These are phyloP conservation scores for Ochropleura plecta DNA, from an alignment of 2,888 invertebrate genomes.

Conservation along the genomic window DNA sequence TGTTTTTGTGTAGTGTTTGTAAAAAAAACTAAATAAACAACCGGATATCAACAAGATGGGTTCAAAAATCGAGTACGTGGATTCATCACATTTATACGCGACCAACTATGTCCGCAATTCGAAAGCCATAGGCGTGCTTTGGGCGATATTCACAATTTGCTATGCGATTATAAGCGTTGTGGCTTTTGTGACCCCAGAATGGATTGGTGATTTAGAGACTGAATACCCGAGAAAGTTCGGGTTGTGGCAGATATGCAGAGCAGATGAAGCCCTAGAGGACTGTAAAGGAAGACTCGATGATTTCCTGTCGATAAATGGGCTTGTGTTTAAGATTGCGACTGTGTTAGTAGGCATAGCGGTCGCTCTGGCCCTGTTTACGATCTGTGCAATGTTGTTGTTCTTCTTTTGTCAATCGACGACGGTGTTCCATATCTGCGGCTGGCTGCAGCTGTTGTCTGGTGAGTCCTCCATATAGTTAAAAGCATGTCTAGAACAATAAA, in stretches of 20 bases:
- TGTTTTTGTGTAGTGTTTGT: conserved; percentile 64
- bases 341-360: conserved; percentile 97
- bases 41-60: conserved; percentile 92
- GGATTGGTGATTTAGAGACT: conserved; percentile 96
- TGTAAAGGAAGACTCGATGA: conserved; percentile 96
- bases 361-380: conserved; percentile 95
- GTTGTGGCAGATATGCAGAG: conserved; percentile 96
- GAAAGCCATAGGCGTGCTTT: conserved; percentile 98
- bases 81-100: conserved; percentile 97
- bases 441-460: conserved; percentile 99
- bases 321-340: conserved; percentile 96
- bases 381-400: conserved; percentile 97
- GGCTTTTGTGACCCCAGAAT: conserved; percentile 98
- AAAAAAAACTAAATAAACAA: conserved; percentile 75
- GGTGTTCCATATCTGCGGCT: conserved; percentile 98
- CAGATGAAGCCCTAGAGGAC: conserved; percentile 94
- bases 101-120: conserved; percentile 97
- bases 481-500: conserved; percentile 3
- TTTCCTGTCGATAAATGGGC: conserved; percentile 95
- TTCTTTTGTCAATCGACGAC: conserved; percentile 97
- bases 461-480: conserved; percentile 76
- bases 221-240: conserved; percentile 98
- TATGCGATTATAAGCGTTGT: conserved; percentile 98
- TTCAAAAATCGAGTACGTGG: conserved; percentile 97
- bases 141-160: conserved; percentile 99